Evolutionary conservation across 2,797 vertebrate species (phyloP).

Genomic region (Anguilla obscura): DNA sequence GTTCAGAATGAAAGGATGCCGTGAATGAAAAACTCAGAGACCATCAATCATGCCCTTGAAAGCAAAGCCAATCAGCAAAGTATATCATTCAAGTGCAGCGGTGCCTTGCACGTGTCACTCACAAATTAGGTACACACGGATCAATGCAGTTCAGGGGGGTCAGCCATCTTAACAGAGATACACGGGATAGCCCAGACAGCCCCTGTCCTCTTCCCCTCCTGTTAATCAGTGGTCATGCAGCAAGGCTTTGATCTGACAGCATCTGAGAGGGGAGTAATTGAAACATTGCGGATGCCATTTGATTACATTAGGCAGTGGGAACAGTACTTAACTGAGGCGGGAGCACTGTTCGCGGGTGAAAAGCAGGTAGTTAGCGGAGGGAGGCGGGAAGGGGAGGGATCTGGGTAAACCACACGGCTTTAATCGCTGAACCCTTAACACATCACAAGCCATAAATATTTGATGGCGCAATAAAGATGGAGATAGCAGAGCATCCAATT

Average conservation of each 20-base stretch:
- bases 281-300: constrained; percentile 2
- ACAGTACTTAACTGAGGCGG: constrained; percentile 21
- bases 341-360: not conserved
- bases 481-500: constrained; percentile 63
- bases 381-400: not conserved
- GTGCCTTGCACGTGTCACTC: constrained; percentile 7
- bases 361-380: constrained; percentile 1
- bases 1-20: not conserved
- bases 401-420: constrained; percentile 48
- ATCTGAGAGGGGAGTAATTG: constrained; percentile 18
- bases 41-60: constrained; percentile 38
- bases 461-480: constrained; percentile 46
- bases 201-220: constrained; percentile 9
- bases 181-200: constrained; percentile 31
- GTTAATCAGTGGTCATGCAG: constrained; percentile 16
- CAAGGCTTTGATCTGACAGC: constrained; percentile 23
- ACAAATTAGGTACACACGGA: constrained; percentile 41
- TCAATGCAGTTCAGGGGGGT: constrained; percentile 55
- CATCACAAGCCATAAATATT: constrained; percentile 61
- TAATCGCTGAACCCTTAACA: constrained; percentile 57
- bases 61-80: constrained; percentile 49
- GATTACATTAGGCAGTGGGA: not conserved
- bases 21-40: constrained; percentile 34
- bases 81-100: constrained; percentile 24
- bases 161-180: not conserved